Conservation (phyloP, 2,797 vertebrate genomes). For the Xerus rutilus region DNA sequence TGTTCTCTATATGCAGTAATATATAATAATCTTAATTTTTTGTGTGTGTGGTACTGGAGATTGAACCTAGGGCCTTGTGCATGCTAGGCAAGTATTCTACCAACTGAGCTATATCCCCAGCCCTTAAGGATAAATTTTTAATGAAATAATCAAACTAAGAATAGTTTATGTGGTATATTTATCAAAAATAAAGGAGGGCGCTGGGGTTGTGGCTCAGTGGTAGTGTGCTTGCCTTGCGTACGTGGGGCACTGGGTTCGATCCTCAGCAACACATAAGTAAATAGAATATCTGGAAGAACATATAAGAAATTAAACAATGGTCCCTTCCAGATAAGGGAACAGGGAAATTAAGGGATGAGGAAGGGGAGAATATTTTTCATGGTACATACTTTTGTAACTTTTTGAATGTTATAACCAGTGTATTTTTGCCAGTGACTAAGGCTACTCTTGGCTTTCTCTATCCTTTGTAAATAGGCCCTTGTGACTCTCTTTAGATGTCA, state of each 20-base stretch:
- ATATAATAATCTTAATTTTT: background rate
- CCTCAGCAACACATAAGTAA: too few relatives aligned
- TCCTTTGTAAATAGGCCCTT: background rate
- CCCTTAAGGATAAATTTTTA: background rate
- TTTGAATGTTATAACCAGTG: background rate
- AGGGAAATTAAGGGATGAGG: background rate
- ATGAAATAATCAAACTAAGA: background rate
- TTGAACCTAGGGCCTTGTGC: too few relatives aligned
- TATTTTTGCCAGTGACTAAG: background rate
- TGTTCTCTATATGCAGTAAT: background rate
- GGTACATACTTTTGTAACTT: background rate
- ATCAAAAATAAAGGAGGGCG: background rate
- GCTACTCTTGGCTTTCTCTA: background rate
- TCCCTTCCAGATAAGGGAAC: background rate
- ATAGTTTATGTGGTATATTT: background rate
- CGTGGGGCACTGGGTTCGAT: too few relatives aligned
- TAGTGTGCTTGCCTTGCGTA: too few relatives aligned
- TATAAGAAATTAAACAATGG: background rate
- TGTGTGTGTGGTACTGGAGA: too few relatives aligned
- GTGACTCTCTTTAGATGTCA: background rate
- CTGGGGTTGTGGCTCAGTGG: too few relatives aligned
- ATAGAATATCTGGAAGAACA: background rate
- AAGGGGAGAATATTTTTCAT: background rate
- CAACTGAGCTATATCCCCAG: too few relatives aligned
- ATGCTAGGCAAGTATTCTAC: too few relatives aligned